Conservation (phyloP, 1,140 invertebrate species). For the Nymphalis io region DNA sequence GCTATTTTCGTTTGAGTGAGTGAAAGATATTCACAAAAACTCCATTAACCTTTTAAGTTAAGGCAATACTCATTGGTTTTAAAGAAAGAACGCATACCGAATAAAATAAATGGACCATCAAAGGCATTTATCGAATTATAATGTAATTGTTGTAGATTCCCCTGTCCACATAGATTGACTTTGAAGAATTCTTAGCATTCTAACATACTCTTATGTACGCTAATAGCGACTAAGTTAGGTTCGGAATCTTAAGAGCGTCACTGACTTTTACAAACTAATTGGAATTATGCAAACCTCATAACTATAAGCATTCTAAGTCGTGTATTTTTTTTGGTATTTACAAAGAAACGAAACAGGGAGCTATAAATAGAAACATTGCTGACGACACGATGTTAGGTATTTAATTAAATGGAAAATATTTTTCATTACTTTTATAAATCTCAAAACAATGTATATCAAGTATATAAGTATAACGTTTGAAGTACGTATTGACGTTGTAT, state of each 20-base stretch:
- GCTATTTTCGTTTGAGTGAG: background rate
- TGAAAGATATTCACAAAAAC: constrained; percentile 25
- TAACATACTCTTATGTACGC: constrained; percentile 27
- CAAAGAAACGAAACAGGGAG: background rate
- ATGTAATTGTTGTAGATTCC: constrained; percentile 41
- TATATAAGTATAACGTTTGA: no score
- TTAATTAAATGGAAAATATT: no score
- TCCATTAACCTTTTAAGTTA: constrained; percentile 26
- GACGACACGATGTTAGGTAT: background rate
- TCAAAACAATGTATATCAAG: no score
- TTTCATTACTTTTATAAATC: no score
- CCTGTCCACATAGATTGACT: constrained; percentile 36
- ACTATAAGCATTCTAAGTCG: constrained; percentile 8
- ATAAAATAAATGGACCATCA: constrained; percentile 33
- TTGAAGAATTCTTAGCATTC: constrained; percentile 30
- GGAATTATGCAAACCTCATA: constrained; percentile 18
- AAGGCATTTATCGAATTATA: constrained; percentile 46
- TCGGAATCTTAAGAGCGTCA: constrained; percentile 21
- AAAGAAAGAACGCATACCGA: constrained; percentile 30
- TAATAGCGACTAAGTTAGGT: constrained; percentile 22
- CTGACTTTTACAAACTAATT: constrained; percentile 28
- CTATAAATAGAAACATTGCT: background rate
- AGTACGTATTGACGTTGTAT: no score
- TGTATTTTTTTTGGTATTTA: constrained; percentile 11
- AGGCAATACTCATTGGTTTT: constrained; percentile 23